Conservation (phyloP, 1,140 invertebrate genomes). For the Batillaria attramentaria region DNA sequence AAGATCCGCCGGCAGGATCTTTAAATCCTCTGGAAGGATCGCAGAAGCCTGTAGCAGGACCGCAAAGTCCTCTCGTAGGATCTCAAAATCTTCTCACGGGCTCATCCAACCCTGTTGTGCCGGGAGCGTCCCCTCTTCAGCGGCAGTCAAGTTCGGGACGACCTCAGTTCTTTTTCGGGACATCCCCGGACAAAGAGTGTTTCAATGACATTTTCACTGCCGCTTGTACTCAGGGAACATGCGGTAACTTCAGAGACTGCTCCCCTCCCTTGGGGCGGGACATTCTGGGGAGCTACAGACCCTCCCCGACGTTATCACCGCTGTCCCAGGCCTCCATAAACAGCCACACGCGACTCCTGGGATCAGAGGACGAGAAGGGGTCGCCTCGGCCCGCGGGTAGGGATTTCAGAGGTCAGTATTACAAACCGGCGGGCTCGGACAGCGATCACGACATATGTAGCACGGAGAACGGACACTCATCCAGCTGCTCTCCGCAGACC, state of each 20-base stretch:
- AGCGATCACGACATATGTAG: slow-evolving; percentile 12
- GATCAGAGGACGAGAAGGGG: not conserved
- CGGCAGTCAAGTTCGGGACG: not conserved
- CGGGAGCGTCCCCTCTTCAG: not conserved
- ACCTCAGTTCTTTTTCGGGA: slow-evolving; percentile 33
- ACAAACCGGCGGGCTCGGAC: slow-evolving; percentile 22
- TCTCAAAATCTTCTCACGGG: not conserved
- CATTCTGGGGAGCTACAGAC: not conserved
- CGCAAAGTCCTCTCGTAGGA: too few relatives aligned
- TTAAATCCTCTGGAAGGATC: not conserved
- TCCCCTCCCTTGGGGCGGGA: slow-evolving; percentile 2
- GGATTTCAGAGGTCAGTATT: not conserved
- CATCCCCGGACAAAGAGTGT: slow-evolving; percentile 18
- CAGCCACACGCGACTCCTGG: slow-evolving; percentile 1
- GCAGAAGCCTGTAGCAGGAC: not conserved
- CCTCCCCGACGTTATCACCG: slow-evolving; percentile 14
- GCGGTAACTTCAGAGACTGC: not conserved
- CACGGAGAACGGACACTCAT: slow-evolving; percentile 17
- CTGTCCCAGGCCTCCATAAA: slow-evolving; percentile 10
- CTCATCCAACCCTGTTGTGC: not conserved
- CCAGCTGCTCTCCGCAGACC: slow-evolving; percentile 17
- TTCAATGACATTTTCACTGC: slow-evolving; percentile 23
- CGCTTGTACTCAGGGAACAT: slow-evolving; percentile 15
- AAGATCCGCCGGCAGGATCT: not conserved
- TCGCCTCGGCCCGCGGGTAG: not conserved